Evolutionary conservation across 2,797 vertebrate genomes (phyloP), one percentile per base, ranked within the genome.

Genomic region (Chelon auratus): DNA sequence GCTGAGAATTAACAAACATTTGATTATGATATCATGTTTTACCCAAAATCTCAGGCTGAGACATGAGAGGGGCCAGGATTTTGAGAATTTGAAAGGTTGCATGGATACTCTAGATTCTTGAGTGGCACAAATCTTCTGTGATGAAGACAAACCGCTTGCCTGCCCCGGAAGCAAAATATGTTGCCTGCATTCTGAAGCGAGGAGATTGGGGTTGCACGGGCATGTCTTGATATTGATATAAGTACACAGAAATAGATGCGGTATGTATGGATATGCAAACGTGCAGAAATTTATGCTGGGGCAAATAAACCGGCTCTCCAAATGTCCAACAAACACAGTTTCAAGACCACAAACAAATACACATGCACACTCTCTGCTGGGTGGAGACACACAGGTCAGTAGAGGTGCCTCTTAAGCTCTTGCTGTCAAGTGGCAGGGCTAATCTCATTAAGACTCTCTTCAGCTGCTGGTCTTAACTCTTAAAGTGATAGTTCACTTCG

Each of bases 391-490:
- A 81, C 56, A 83, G 85, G 89, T 91, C 89, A 89, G 76, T 39
- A 53, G 78, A 90, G 87, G 83, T 89, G 80, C 69, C 69, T 85
- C 76, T 87, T 91, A 89, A 89, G 71, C 80, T 78, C 81, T 61
- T 82, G 78, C 85, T 91, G 88, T 92, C 86, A 88, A 92, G 88
- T 90, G 83, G 82, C 87, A 86, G 78, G 69, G 80, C 73, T 93
- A 93, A 94, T 93, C 93, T 90, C 80, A 91, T 93, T 93, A 91
- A 88, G 80, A 74, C 81, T 90, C 77, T 83, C 89, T 86, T 87
- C 77, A 82, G 72, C 84, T 57, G 59, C 78, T 73, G 70, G 51
- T 87, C 73, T 67, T 72, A 68, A 74, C 69, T 78, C 80, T 89
- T 91, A 91, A 91, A 90, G 87, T 40, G 80, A 77, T 74, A 77